Evolutionary conservation across 2,888 invertebrate genomes (phyloP).

Genomic region (Tethea ocularis): DNA sequence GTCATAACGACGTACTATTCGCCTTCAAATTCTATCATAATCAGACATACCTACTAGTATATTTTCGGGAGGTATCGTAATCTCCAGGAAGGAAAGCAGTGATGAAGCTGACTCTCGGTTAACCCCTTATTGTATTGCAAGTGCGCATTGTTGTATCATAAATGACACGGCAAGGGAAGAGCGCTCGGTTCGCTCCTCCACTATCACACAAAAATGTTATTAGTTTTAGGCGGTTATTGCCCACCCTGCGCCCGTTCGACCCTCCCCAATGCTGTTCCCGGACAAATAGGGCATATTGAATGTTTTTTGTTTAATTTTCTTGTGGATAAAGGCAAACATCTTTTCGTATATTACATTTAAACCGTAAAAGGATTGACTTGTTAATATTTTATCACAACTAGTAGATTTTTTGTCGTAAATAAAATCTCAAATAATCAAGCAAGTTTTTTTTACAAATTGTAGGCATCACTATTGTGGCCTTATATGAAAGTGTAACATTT

Average conservation of each 20-base stretch:
- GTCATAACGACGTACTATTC: constrained; percentile 39
- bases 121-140: constrained; percentile 72
- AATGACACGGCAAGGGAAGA: constrained; percentile 66
- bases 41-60: constrained; percentile 27
- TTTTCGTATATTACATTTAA: not conserved
- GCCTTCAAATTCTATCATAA: constrained; percentile 32
- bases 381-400: not conserved
- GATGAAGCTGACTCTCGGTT: constrained; percentile 58
- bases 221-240: constrained; percentile 80
- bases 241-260: constrained; percentile 64
- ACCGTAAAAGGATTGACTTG: constrained; percentile 2
- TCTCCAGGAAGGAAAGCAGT: constrained; percentile 50
- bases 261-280: constrained; percentile 58
- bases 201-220: constrained; percentile 81
- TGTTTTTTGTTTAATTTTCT: constrained; percentile 57
- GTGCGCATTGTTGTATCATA: constrained; percentile 73
- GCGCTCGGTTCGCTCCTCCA: constrained; percentile 66
- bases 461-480: too few species aligned
- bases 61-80: constrained; percentile 41
- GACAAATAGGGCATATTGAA: constrained; percentile 66
- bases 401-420: too few species aligned
- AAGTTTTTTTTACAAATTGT: too few species aligned
- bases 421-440: too few species aligned
- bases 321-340: constrained; percentile 13
- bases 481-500: not conserved